Base-by-base conservation (phyloP, 1,140 invertebrate genomes). In the Anastatus disparis region DNA sequence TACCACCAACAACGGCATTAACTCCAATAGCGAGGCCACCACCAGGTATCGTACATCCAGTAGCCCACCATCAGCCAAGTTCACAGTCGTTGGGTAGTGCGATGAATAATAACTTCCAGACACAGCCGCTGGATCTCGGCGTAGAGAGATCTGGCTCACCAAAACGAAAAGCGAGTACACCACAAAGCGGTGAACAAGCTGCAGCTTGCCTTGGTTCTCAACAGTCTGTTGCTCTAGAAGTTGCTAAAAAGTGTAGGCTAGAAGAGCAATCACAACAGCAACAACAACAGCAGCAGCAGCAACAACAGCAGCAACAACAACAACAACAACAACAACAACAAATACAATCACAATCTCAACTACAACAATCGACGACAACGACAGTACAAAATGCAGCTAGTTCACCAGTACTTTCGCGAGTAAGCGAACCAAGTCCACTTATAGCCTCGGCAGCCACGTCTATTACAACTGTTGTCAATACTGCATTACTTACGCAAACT, bases 61-160 rank as follows among this genome's bases (percentile, higher is more conserved):
- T 80, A 17, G 79, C 79, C 29, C 83, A 85, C 68, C 82, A 81
- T 56, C 42, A 78, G 69, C 74, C 81, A 17, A 71, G 75, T 31
- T 79, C 86, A 6, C 87, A 87, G 29, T 73, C 15, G 77, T 75
- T 59, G 26, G 52, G 42, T 73, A 64, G 26, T 68, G 26, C 68
- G 3, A 26, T 71, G 46, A 38, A 74, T 56, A 22, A 79, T 77
- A 78, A 82, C 52, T 85, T 89, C 62, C 90, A 91, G 77, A 92
- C 90, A 24, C 92, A 93, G 78, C 93, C 93, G 2, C 84, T 93
- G 10, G 92, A 93, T 80, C 87, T 93, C 13, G 91, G 92, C 15
- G 87, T 93, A 0, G 87, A 89, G 46, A 80, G 82, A 42, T 84
- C 85, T 4, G 77, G 80, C 7, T 89, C 88, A 22, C 89, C 89